These are phyloP conservation scores for Astur gentilis DNA, from an alignment of 2,113 vertebrate species.

Conservation along the genomic window DNA sequence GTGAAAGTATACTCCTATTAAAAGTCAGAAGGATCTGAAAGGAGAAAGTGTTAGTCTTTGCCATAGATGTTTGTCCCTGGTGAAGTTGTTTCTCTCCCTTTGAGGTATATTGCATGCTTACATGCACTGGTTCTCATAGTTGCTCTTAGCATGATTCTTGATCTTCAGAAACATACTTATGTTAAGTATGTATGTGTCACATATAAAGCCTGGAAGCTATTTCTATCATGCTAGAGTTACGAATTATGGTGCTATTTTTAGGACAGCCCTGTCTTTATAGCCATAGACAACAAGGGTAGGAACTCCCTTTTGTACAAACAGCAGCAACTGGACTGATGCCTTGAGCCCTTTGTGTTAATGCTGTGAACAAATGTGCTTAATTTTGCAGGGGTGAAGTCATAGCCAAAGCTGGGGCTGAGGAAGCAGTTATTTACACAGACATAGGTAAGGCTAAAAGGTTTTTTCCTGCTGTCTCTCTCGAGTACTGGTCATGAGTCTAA, in stretches of 20 bases:
- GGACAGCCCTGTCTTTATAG: background rate
- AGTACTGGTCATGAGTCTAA: background rate
- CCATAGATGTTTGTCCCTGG: background rate
- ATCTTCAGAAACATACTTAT: background rate
- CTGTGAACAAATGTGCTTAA: slow-evolving; percentile 36
- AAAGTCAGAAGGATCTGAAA: background rate
- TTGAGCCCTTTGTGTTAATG: background rate
- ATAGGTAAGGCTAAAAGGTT: slow-evolving; percentile 79
- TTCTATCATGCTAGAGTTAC: background rate
- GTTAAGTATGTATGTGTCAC: background rate
- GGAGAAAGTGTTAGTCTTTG: background rate
- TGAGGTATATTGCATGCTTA: background rate
- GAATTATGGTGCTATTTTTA: background rate
- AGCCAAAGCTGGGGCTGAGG: slow-evolving; percentile 84
- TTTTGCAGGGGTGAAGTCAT: slow-evolving; percentile 92
- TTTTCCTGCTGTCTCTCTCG: background rate
- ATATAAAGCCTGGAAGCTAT: background rate
- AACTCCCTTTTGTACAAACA: background rate
- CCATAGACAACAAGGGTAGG: background rate
- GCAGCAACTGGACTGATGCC: slow-evolving; percentile 8
- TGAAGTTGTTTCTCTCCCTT: background rate
- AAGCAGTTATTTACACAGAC: slow-evolving; percentile 85
- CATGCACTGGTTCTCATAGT: background rate
- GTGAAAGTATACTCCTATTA: background rate
- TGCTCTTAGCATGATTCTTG: background rate